These are phyloP conservation scores for Catostylus mosaicus DNA, from an alignment of 30 jellyfish, hydroid and myxozoan genomes.

Conservation along the genomic window DNA sequence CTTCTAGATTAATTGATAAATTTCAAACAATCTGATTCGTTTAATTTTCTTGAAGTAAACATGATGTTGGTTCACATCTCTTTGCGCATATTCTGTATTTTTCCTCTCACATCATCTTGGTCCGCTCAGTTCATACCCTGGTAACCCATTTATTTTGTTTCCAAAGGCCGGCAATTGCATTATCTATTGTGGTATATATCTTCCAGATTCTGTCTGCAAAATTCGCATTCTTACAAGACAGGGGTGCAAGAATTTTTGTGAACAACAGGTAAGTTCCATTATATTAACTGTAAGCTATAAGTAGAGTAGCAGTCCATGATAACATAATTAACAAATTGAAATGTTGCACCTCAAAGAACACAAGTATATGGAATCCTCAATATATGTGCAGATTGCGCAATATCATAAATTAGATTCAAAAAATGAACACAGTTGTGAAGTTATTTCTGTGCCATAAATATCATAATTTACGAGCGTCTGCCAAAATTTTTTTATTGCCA, in stretches of 20 bases:
- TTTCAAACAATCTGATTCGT: background rate
- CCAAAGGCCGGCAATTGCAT: slow-evolving; percentile 8
- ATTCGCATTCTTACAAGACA: slow-evolving; percentile 5
- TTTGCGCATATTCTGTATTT: too few species aligned
- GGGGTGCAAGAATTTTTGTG: slow-evolving; percentile 2
- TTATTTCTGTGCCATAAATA: too few species aligned
- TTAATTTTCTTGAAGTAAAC: too few species aligned
- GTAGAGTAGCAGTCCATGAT: too few species aligned
- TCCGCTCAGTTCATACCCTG: too few species aligned
- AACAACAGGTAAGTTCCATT: slow-evolving; percentile 11
- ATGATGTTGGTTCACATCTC: too few species aligned
- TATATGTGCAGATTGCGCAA: background rate
- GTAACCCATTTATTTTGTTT: too few species aligned
- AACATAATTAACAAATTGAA: too few species aligned
- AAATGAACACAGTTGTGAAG: too few species aligned
- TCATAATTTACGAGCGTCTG: background rate
- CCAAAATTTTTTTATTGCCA: background rate
- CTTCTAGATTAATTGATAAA: background rate
- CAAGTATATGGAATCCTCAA: background rate
- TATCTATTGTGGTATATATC: background rate
- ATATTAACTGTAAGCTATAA: background rate
- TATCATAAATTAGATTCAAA: background rate
- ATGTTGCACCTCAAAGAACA: too few species aligned
- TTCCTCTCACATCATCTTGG: too few species aligned
- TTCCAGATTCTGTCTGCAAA: slow-evolving; percentile 18